Evolutionary conservation across 2,888 invertebrate species (phyloP), one percentile per base, ranked within the genome.

Genomic region (Ophraella communa): DNA sequence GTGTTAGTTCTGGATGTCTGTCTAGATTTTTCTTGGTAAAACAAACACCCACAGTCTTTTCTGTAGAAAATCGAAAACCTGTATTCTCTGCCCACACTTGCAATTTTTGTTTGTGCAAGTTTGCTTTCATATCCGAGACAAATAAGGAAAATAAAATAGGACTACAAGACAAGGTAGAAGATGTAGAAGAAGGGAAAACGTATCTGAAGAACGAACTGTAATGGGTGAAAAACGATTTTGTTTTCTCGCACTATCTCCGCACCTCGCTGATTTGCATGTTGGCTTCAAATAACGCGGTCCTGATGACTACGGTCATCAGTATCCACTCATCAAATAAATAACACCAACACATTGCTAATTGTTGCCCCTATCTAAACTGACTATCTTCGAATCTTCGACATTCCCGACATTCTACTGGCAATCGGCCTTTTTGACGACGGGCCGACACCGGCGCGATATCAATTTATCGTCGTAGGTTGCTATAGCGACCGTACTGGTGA

Each of bases 301-400:
- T 70, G 68, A 67, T 67, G 55, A 62, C 66, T 58, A 14, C 69
- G 55, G 60, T 69, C 72, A 71, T 71, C 68, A 68, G 71, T 53
- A 54, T 53, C 24, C 45, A 35, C 64, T 64, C 70, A 45, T 56
- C 56, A 65, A 67, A 74, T 75, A 75, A 76, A 76, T 74, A 74
- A 76, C 73, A 69, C 70, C 70, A 74, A 75, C 75, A 74, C 73
- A 70, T 75, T 69, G 75, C 76, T 76, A 76, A 76, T 76, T 76
- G 76, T 76, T 74, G 71, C 65, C 69, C 67, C 76, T 76, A 76
- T 76, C 76, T 76, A 73, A 73, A 76, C 71, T 71, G 62, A 70
- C 73, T 68, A 76, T 76, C 76, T 74, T 65, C 67, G 72, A 73
- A 73, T 72, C 66, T 66, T 65, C 69, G 65, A 67, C 70, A 71